Percentiles rank a stretch among this genome's conserved stretches.
Evolutionary conservation across 2,797 vertebrate genomes (phyloP).

Genomic region (Setipinna tenuifilis): DNA sequence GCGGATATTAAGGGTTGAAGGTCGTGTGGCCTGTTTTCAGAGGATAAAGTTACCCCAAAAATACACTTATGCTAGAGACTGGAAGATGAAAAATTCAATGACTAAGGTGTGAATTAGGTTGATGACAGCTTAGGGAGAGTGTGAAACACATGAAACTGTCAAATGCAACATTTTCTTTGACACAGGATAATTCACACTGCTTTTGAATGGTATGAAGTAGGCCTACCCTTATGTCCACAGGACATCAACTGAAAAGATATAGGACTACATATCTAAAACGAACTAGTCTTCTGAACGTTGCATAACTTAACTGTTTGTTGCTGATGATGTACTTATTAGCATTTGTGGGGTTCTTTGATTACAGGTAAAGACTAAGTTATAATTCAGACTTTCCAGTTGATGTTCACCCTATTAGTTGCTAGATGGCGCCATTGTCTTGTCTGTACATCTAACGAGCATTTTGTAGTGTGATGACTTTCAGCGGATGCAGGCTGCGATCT

Average conservation of each 20-base stretch:
- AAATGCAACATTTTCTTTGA: not conserved
- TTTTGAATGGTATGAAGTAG: not conserved
- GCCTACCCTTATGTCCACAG: not conserved
- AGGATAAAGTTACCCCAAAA: constrained; percentile 54
- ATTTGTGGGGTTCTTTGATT: not conserved
- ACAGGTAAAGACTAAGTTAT: not conserved
- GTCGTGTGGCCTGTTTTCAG: constrained; percentile 65
- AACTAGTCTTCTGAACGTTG: not conserved
- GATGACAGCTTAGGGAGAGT: constrained; percentile 1
- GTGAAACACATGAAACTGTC: constrained; percentile 12
- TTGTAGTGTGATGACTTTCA: not conserved
- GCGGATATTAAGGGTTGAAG: constrained; percentile 74
- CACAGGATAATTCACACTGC: not conserved
- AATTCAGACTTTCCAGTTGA: not conserved
- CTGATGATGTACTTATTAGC: not conserved
- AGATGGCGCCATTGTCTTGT: constrained; percentile 39
- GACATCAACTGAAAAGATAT: not conserved
- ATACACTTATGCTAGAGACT: not conserved
- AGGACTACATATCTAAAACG: not conserved
- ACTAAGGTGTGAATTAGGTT: constrained; percentile 11
- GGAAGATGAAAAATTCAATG: not conserved
- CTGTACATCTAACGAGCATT: not conserved
- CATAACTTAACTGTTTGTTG: not conserved
- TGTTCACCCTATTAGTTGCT: not conserved
- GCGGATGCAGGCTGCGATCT: too few relatives aligned